A percentile compares a stretch with the other conserved stretches of the same genome.
These are phyloP conservation scores for Psophia crepitans DNA, from an alignment of 2,113 vertebrate species.

Conservation along the genomic window DNA sequence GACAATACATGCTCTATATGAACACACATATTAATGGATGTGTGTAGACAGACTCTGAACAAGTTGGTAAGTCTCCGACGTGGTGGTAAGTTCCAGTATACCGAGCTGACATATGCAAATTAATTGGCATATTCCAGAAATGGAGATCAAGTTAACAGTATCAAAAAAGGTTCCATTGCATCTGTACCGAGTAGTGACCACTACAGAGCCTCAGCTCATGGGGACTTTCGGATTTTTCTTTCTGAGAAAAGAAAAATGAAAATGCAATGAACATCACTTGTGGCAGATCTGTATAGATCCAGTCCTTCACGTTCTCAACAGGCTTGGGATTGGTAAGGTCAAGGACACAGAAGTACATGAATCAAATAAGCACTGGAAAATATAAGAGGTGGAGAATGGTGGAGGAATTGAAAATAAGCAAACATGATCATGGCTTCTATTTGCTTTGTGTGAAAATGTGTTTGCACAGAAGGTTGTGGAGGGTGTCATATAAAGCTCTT, in stretches of 20 bases:
- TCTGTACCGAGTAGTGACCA: background rate
- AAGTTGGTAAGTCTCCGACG: background rate
- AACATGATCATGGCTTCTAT: background rate
- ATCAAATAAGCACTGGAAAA: background rate
- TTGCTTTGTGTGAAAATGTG: background rate
- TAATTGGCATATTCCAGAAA: background rate
- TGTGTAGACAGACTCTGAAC: background rate
- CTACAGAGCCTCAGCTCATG: background rate
- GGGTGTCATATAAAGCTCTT: background rate
- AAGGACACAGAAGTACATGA: background rate
- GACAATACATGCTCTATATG: background rate
- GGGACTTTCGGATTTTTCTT: background rate
- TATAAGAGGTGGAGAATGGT: background rate
- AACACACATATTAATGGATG: background rate
- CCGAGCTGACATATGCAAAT: no score
- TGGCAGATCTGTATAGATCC: background rate
- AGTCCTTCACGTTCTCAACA: background rate
- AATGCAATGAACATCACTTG: background rate
- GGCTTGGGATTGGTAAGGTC: background rate
- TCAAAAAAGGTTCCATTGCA: background rate
- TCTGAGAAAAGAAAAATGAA: background rate
- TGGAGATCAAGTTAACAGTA: background rate
- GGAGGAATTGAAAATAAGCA: background rate
- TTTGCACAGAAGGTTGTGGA: background rate
- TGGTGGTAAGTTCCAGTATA: background rate